Evolutionary conservation across 2,113 vertebrate genomes (phyloP).

Genomic region (Dendrocopos noguchii): DNA sequence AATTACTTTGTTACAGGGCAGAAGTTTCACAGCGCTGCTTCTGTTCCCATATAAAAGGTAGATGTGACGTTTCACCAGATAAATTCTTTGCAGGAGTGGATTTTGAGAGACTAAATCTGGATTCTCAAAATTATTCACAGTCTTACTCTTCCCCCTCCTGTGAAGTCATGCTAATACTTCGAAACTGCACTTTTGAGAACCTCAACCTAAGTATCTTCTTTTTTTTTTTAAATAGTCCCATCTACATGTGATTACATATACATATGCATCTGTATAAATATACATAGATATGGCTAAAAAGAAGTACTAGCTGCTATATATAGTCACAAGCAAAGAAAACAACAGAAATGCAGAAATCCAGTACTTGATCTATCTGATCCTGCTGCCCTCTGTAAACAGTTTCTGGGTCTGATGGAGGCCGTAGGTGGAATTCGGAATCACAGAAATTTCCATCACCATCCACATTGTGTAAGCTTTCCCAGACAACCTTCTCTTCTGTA

Average conservation of each 20-base stretch:
- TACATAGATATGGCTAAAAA: not conserved
- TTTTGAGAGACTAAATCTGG: not conserved
- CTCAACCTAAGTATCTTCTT: not conserved
- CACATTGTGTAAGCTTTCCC: conserved; percentile 98
- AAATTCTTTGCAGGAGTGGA: not conserved
- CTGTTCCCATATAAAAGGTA: not conserved
- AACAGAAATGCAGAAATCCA: not conserved
- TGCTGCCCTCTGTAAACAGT: conserved; percentile 95
- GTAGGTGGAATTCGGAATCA: conserved; percentile 92
- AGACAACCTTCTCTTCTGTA: conserved; percentile 97
- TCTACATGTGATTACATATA: not conserved
- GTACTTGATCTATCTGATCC: conserved; percentile 98
- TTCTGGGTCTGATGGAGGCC: conserved; percentile 95
- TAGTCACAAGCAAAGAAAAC: not conserved
- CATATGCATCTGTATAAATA: not conserved
- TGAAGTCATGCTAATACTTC: not conserved
- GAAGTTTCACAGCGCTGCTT: not conserved
- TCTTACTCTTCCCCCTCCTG: not conserved
- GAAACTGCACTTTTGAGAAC: not conserved
- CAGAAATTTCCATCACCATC: conserved; percentile 98
- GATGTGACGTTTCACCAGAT: not conserved
- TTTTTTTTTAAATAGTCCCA: not conserved
- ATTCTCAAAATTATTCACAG: not conserved
- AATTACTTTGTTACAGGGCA: not conserved
- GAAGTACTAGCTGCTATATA: not conserved